These are phyloP conservation scores for Cydia fagiglandana DNA, from an alignment of 1,140 invertebrate genomes.

Conservation along the genomic window DNA sequence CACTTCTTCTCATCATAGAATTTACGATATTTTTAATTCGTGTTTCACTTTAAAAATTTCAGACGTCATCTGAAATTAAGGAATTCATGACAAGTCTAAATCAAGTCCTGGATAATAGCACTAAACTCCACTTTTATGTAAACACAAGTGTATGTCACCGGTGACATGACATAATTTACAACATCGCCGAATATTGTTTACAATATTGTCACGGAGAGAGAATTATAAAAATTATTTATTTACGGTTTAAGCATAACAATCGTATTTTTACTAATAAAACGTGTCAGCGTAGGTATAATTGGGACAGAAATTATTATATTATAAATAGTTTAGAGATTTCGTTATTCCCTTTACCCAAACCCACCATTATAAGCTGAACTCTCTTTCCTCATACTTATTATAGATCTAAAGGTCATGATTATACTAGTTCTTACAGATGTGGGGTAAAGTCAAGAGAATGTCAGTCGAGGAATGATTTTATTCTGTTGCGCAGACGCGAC, in stretches of 20 bases:
- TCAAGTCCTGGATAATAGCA: conserved; percentile 39
- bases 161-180: conserved; percentile 54
- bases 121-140: conserved; percentile 44
- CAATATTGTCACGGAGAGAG: conserved; percentile 50
- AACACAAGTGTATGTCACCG: conserved; percentile 46
- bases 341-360: not conserved
- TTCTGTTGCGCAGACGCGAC: conserved; percentile 70
- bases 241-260: conserved; percentile 61
- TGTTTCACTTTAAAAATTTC: not conserved
- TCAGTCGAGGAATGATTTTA: conserved; percentile 47
- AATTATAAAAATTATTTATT: conserved; percentile 68
- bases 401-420: not conserved
- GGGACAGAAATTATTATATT: conserved; percentile 77
- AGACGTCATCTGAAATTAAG: not conserved
- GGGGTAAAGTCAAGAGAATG: not conserved
- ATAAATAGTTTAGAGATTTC: conserved; percentile 75
- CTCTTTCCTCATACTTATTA: not conserved
- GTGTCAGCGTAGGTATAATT: conserved; percentile 74
- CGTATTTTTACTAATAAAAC: conserved; percentile 74
- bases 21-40: not conserved
- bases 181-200: conserved; percentile 55
- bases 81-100: not conserved
- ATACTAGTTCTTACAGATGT: not conserved
- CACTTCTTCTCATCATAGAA: not conserved
- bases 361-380: not conserved